phyloP scores from a whole-genome alignment of 2,888 invertebrate species.

The Cephus nigrinus region DNA sequence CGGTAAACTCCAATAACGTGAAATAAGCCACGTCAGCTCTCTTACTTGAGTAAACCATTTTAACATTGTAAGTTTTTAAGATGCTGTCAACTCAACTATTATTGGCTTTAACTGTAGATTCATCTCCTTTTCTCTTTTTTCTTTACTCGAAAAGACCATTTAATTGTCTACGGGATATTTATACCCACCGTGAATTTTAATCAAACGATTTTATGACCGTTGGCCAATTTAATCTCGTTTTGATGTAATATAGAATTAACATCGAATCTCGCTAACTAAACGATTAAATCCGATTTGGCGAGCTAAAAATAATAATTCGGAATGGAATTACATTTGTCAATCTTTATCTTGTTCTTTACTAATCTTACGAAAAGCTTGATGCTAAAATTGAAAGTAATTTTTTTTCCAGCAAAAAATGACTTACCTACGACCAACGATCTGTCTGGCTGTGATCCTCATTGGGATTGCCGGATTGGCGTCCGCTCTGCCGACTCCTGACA shows the following conservation, averaged over 20 bases:
- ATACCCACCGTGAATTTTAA: neutral
- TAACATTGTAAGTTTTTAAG: too few species aligned
- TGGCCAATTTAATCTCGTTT: neutral
- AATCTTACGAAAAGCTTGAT: neutral
- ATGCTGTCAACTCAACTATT: neutral
- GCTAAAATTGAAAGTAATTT: neutral
- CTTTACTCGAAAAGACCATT: neutral
- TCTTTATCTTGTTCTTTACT: neutral
- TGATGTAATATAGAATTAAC: neutral
- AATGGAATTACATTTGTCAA: neutral
- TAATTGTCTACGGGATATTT: neutral
- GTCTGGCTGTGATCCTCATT: constrained; percentile 42
- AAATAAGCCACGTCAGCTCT: too few species aligned
- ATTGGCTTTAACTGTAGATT: neutral
- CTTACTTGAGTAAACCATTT: too few species aligned
- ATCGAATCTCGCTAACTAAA: neutral
- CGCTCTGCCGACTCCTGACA: constrained; percentile 56
- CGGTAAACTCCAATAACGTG: neutral
- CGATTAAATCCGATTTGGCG: neutral
- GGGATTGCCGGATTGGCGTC: constrained; percentile 47
- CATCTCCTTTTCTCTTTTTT: neutral
- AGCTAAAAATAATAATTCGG: neutral
- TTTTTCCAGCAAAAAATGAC: constrained; percentile 32
- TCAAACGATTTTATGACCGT: neutral
- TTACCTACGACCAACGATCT: constrained; percentile 37